Base-by-base conservation (phyloP, 2,113 vertebrate species). In the Saguinus imperator region DNA sequence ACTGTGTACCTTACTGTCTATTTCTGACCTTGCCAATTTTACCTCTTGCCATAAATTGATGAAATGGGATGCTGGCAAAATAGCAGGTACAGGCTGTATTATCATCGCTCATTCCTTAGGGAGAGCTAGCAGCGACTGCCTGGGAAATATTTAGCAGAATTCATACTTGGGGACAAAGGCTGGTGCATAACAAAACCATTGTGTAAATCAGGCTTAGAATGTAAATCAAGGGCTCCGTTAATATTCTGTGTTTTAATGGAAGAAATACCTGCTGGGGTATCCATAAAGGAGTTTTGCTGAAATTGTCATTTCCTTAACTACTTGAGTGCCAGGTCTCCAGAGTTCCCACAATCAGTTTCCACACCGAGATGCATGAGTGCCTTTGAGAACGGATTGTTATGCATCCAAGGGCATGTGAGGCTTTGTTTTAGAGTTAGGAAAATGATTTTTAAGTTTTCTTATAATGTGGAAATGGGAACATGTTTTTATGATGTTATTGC, bases 211-310 rank as follows among this genome's bases (percentile, higher is more conserved):
- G 85, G 77, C 88, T 87, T 84, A 88, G 94, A 87, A 95, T 95
- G 82, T 95, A 96, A 97, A 83, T 96, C 90, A 90, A 85, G 84
- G 55, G 35, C 86, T 66, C 61, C 88, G 83, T 93, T 96, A 95
- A 89, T 96, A 89, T 61, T 91, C 73, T 73, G 27, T 83, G 90
- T 95, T 95, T 94, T 94, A 96, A 93, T 97, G 77, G 90, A 91
- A 94, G 94, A 94, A 96, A 95, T 81, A 94, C 92, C 94, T 97
- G 81, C 88, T 97, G 93, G 87, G 85, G 68, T 66, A 48, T 94
- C 85, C 93, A 45, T 90, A 88, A 96, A 96, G 57, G 55, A 89
- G 75, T 77, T 87, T 66, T 43, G 45, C 48, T 90, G 72, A 93
- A 92, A 97, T 85, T 85, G 40, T 64, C 72, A 48, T 55, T 93